These are phyloP conservation scores for Palythoa caribaeorum DNA, from an alignment of 92 coral and sea anemone species.

Conservation along the genomic window DNA sequence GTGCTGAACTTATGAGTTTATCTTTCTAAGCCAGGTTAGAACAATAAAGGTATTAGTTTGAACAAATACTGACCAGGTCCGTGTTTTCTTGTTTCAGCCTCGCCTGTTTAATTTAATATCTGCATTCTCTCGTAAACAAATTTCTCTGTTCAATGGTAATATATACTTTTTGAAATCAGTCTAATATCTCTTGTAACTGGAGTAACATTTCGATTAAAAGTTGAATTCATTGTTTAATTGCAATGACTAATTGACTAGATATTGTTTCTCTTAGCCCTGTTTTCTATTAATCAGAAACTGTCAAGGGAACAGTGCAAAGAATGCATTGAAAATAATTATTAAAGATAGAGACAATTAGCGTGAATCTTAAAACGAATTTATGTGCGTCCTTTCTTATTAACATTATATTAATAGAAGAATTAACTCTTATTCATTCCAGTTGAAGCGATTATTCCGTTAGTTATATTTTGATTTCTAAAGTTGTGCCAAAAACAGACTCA, in stretches of 20 bases:
- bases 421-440: neutral
- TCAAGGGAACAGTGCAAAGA: neutral
- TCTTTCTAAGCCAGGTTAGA: no score
- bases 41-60: no score
- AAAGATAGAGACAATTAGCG: neutral
- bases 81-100: no score
- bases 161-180: no score
- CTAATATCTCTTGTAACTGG: neutral
- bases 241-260: neutral
- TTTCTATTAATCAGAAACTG: neutral
- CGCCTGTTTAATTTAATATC: no score
- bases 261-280: neutral
- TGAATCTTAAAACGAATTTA: neutral
- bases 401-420: neutral
- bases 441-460: neutral
- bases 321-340: neutral
- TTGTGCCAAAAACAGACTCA: neutral
- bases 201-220: neutral
- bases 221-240: neutral
- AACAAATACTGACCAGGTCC: no score
- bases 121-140: neutral
- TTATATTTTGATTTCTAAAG: neutral
- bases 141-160: no score
- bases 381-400: slow-evolving; percentile 1
- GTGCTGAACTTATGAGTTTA: no score